Evolutionary conservation across 2,797 vertebrate genomes (phyloP), one percentile per base, ranked within the genome.

Genomic region (Argentina silus): DNA sequence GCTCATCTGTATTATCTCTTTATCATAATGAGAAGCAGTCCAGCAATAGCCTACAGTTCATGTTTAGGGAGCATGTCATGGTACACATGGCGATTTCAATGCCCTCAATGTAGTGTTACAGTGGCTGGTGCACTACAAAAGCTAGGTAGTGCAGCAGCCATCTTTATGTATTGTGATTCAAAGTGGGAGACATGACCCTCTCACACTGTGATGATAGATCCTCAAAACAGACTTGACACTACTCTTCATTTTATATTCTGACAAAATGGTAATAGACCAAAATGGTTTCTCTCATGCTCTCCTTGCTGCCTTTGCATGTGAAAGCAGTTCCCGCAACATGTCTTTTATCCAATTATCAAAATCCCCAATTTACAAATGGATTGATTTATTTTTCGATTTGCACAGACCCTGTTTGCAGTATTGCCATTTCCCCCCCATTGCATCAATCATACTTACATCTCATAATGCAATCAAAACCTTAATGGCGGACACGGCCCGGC

Each of bases 371-470:
- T 85, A 72, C 64, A 84, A 82, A 81, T 42, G 19, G 72, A 85
- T 75, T 75, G 81, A 87, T 86, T 77, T 73, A 81, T 84, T 56
- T 47, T 59, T 76, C 65, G 64, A 73, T 74, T 17, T 45, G 68
- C 71, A 66, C 67, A 78, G 74, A 74, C 63, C 23, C 65, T 81
- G 80, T 83, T 78, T 84, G 86, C 82, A 72, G 84, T 84, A 81
- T 90, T 83, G 77, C 78, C 77, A 75, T 82, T 80, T 82, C 56
- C 73, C 75, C 27, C 76, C 72, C 60, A 75, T 82, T 81, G 78
- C 88, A 93, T 94, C 90, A 90, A 86, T 92, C 91, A 92, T 88
- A 87, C 88, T 92, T 90, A 92, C 88, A 85, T 88, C 86, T 87
- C 87, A 87, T 93, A 93, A 93, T 88, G 79, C 83, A 93, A 93